Base-by-base conservation (phyloP, 2,888 invertebrate genomes). In the Drosophila mulleri region DNA sequence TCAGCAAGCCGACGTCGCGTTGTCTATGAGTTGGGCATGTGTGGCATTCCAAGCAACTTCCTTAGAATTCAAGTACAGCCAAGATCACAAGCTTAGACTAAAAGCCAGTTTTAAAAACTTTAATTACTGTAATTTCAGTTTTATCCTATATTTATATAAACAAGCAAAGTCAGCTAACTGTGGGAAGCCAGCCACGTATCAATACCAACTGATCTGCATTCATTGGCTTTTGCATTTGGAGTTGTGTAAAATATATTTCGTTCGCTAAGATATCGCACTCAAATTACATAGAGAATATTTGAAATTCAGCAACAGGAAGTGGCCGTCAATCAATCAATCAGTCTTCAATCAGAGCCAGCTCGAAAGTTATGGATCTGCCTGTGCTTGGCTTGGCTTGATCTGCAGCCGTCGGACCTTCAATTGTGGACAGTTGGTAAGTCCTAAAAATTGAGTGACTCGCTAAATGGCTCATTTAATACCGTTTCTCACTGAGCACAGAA, bases 381-480 rank as follows among this genome's bases (percentile, higher is more conserved):
- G 16, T 14, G 2, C 20, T 32, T 48, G 26, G 14, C 45, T 45
- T 23, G 45, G 11, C 5, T 12, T 35, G 65, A 29, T 50, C 44
- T 44, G 58, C 47, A 23, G 66, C 60, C 26, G 14, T 47, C 47
- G 45, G 53, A 20, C 18, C 42, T 44, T 66, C 59, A 60, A 35
- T 62, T 54, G 41, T 41, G 66, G 66, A 75, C 82, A 82, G 88
- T 85, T 83, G 84, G 75, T 68, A 67, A 59, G 75, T 62, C 44
- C 52, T 41, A 35, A 58, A 66, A 70, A 47, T 76, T 79, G 88
- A 87, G 72, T 85, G 88, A 85, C 84, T 89, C 88, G 90, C 90
- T 85, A 85, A 85, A 85, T 85, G 84, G 88, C 89, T 85, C 84
- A 85, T 85, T 85, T 85, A 85, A 80, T 80, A 78, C 73, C 70